phyloP scores from a whole-genome alignment of 1,140 invertebrate species.

The Apis mellifera region Amel_HAv3.1 CM009943.2:4422501-4423000 shows the following conservation, averaged over 20 bases:
- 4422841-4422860: slow-evolving; percentile 75
- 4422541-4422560: background rate
- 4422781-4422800: background rate
- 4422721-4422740: background rate
- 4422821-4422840: slow-evolving; percentile 67
- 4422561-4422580: no score
- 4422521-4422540: background rate
- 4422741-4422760: slow-evolving; percentile 10
- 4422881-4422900: slow-evolving; percentile 77
- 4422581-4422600: slow-evolving; percentile 17
- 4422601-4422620: no score
- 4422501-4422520: background rate
- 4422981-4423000: slow-evolving; percentile 7
- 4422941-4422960: slow-evolving; percentile 67
- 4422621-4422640: no score
- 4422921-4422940: slow-evolving; percentile 76
- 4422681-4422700: background rate
- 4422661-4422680: no score
- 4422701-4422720: background rate
- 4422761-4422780: slow-evolving; percentile 12
- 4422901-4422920: slow-evolving; percentile 75
- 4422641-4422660: no score
- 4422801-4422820: background rate
- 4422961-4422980: slow-evolving; percentile 55
- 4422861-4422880: slow-evolving; percentile 77